Base-by-base conservation (phyloP, 2,113 vertebrate genomes). In the Solenodon paradoxus region DNA sequence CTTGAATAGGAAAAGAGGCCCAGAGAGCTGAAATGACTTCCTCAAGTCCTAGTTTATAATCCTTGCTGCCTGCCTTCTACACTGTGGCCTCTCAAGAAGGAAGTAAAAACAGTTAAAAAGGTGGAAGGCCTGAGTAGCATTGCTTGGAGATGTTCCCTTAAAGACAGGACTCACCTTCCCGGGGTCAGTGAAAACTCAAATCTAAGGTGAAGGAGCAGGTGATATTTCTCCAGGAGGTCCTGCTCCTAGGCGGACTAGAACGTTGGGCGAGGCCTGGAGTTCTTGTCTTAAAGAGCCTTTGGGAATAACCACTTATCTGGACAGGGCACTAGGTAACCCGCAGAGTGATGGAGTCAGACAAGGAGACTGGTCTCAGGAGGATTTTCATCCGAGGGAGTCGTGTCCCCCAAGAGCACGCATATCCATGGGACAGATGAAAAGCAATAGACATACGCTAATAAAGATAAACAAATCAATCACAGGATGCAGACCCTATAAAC, bases 21-120 rank as follows among this genome's bases (percentile, higher is more conserved):
- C 12, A n/a, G 83, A 96, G 40, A 96, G 64, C 77, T 79, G 45
- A 92, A 91, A 89, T 80, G 90, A 88, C 82, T 85, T 93, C 10
- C 49, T 30, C 69, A 94, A 80, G 71, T 92, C 88, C 84, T 47
- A 63, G 26, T 10, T 10, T 63, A 30, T 30, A 10, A n/a, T n/a
- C n/a, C n/a, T n/a, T n/a, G n/a, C n/a, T n/a, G n/a, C 68, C 61
- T 86, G 35, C 28, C 42, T 68, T 20, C 64, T 16, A 74, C 61
- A 63, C 42, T 78, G 11, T 20, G 49, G 45, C 15, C 49, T 82
- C 51, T 66, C 47, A 42, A 85, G n/a, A 94, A 30, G 69, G 32
- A 69, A 45, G 63, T n/a, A 32, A 74, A 75, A 85, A 78, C 19
- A 42, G 42, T 4, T 63, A 86, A 88, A 89, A 28, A 17, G 61